These are phyloP conservation scores for Megamerina dolium DNA, from an alignment of 2,888 invertebrate genomes.

Conservation along the genomic window DNA sequence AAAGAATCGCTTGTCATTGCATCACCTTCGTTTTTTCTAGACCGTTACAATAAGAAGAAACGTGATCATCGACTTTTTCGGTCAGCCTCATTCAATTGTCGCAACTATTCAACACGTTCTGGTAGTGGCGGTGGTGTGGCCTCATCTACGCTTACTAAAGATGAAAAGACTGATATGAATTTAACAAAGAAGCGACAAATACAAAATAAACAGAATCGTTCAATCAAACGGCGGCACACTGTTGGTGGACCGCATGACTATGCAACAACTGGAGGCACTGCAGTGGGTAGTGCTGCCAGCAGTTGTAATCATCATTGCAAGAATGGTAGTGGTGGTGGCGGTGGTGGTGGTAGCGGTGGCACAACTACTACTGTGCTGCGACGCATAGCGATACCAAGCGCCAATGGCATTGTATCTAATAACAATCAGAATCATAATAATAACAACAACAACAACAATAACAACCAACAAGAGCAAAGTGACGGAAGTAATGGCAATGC, in stretches of 20 bases:
- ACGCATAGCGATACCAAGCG: constrained; percentile 28
- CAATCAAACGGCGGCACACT: constrained; percentile 84
- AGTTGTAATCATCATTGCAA: constrained; percentile 25
- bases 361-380: constrained; percentile 16
- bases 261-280: constrained; percentile 24
- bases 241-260: constrained; percentile 89
- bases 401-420: constrained; percentile 29
- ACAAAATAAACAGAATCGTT: constrained; percentile 51
- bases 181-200: constrained; percentile 66
- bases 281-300: constrained; percentile 18
- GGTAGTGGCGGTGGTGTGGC: constrained; percentile 35
- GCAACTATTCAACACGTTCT: constrained; percentile 48
- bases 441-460: constrained; percentile 26
- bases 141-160: constrained; percentile 56
- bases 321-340: constrained; percentile 1
- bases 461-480: constrained; percentile 20
- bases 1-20: constrained; percentile 45
- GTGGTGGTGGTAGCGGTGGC: constrained; percentile 3
- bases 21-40: constrained; percentile 45
- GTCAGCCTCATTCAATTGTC: constrained; percentile 48
- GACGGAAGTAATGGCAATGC: constrained; percentile 15
- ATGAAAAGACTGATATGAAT: constrained; percentile 74
- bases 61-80: constrained; percentile 48
- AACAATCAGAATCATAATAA: constrained; percentile 23
- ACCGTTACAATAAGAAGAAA: constrained; percentile 48